These are phyloP conservation scores for Apis dorsata DNA, from an alignment of 1,140 invertebrate genomes.

Conservation along the genomic window DNA sequence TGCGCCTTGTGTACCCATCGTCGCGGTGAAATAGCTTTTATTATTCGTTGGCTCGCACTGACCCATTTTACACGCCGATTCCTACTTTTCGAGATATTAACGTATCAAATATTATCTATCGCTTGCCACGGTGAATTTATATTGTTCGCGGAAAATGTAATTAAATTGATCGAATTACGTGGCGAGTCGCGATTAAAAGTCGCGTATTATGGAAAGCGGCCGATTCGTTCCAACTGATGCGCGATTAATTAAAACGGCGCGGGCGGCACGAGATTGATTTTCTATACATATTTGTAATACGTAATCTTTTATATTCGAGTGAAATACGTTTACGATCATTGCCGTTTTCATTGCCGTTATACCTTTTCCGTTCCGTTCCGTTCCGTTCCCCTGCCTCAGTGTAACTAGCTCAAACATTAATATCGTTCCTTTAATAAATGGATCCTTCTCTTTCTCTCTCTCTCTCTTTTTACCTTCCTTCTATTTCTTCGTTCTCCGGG, in stretches of 20 bases:
- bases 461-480: no score
- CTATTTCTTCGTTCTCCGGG: no score
- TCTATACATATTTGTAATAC: conserved; percentile 11
- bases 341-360: background rate
- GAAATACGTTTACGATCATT: conserved; percentile 7
- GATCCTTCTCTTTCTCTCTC: background rate
- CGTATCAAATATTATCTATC: conserved; percentile 35
- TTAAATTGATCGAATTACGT: conserved; percentile 41
- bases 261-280: background rate
- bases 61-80: conserved; percentile 25
- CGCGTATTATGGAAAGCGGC: conserved; percentile 1
- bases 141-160: conserved; percentile 18
- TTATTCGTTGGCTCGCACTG: conserved; percentile 20
- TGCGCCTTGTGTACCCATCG: conserved; percentile 40
- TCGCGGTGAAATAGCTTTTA: conserved; percentile 8
- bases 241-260: conserved; percentile 46
- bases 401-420: conserved; percentile 45
- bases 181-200: conserved; percentile 28
- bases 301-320: conserved; percentile 35
- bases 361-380: background rate
- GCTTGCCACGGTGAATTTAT: background rate
- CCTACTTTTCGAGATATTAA: conserved; percentile 20
- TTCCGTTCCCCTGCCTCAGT: background rate
- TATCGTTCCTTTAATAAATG: conserved; percentile 44
- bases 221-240: conserved; percentile 14